Evolutionary conservation across 2,797 vertebrate species (phyloP).

Genomic region (Salmo trutta): DNA sequence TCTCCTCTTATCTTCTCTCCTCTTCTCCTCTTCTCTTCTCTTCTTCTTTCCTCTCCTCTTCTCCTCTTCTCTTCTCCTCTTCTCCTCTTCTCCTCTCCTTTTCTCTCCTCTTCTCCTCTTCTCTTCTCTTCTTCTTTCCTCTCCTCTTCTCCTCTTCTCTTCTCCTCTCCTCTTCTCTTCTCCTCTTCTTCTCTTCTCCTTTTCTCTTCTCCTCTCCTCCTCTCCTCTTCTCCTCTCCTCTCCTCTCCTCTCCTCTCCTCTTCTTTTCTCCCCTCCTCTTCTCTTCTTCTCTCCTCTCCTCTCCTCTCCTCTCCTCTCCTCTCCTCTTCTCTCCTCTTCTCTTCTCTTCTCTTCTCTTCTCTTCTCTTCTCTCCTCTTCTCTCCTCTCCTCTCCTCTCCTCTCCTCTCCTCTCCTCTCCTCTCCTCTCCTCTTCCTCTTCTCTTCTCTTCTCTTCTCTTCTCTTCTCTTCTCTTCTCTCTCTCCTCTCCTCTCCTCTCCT

Average conservation of each 20-base stretch:
- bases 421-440: neutral
- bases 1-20: no score
- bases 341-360: neutral
- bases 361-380: neutral
- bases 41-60: no score
- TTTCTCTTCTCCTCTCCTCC: neutral
- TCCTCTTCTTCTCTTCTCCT: neutral
- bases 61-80: no score
- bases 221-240: neutral
- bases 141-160: fast-evolving
- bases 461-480: neutral
- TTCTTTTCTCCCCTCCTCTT: no score
- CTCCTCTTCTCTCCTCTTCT: neutral
- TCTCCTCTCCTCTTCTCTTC: neutral
- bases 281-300: no score
- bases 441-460: neutral
- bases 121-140: no score
- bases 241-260: no score
- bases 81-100: no score
- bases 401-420: neutral
- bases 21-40: no score
- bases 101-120: no score
- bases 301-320: neutral
- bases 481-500: neutral
- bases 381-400: neutral